Evolutionary conservation across 1,140 invertebrate species (phyloP), one percentile per base, ranked within the genome.

Genomic region (Eurosta solidaginis): DNA sequence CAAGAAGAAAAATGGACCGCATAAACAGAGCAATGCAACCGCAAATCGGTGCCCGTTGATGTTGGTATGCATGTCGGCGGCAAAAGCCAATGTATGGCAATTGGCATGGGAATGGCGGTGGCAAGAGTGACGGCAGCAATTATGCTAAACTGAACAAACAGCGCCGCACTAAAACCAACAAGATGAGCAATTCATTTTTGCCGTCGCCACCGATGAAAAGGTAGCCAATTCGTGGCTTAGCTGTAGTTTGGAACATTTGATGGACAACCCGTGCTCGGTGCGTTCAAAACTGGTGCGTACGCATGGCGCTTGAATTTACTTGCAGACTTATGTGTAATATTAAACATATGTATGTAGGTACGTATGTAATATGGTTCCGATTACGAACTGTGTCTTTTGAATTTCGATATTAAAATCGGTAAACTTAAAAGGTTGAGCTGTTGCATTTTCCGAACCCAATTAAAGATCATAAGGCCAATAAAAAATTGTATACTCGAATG

Each of bases 141-240:
- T 76, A 76, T 76, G 74, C 49, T 76, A 76, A 76, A 76, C 74
- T 76, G 29, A 50, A 76, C 74, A 76, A 76, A 76, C 27, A 47
- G 74, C 25, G 22, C 36, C 75, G 52, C 74, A 76, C 52, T 54
- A 42, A 77, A 77, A 42, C 59, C 75, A 42, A 44, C 50, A 77
- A 77, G 75, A 33, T 29, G 33, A 25, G 54, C 44, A 76, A 49
- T 76, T 47, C 74, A 76, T 10, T 75, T 45, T 75, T 45, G 42
- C 44, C 74, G 27, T 49, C 45, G 17, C 1, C n/a, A 45, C 74
- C 27, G 45, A 49, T 33, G 74, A 14, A 9, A 7, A 2, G 29
- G 9, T n/a, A 59, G 25, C 7, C 54, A 27, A 36, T 68, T 36
- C 59, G 25, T 40, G 17, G 50, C n/a, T 20, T 33, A n/a, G n/a